Evolutionary conservation across 2,888 invertebrate species (phyloP).

Genomic region (Andrena haemorrhoa): DNA sequence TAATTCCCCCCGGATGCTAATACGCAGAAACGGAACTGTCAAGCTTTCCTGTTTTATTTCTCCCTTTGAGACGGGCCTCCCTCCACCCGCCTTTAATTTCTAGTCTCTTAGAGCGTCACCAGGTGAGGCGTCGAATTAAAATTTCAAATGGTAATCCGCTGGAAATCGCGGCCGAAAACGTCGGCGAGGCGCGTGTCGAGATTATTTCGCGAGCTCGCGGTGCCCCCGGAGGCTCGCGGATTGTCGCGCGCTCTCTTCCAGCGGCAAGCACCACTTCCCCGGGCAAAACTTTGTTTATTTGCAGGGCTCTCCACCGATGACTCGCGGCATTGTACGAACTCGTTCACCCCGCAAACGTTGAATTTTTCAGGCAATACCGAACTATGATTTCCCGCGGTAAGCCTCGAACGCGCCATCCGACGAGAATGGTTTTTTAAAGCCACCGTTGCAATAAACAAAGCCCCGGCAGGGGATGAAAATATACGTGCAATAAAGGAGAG

Average conservation of each 20-base stretch:
- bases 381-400: neutral
- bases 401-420: neutral
- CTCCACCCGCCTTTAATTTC: neutral
- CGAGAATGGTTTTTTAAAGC: neutral
- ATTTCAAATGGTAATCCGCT: slow-evolving; percentile 20
- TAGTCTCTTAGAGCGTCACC: slow-evolving; percentile 1
- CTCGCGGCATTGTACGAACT: slow-evolving; percentile 22
- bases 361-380: neutral
- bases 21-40: slow-evolving; percentile 29
- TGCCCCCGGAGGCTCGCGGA: neutral
- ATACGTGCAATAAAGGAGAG: neutral
- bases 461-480: neutral
- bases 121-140: slow-evolving; percentile 31
- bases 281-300: slow-evolving; percentile 36
- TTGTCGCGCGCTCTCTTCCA: slow-evolving; percentile 9
- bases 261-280: slow-evolving; percentile 2
- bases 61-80: slow-evolving; percentile 5
- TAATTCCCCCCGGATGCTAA: slow-evolving; percentile 51
- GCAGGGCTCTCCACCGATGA: slow-evolving; percentile 16
- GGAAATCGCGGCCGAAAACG: slow-evolving; percentile 18
- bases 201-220: slow-evolving; percentile 17
- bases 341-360: neutral
- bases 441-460: neutral
- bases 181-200: neutral
- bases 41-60: slow-evolving; percentile 34